phyloP scores from a whole-genome alignment of 1,140 invertebrate species.

The Atta colombica region DNA sequence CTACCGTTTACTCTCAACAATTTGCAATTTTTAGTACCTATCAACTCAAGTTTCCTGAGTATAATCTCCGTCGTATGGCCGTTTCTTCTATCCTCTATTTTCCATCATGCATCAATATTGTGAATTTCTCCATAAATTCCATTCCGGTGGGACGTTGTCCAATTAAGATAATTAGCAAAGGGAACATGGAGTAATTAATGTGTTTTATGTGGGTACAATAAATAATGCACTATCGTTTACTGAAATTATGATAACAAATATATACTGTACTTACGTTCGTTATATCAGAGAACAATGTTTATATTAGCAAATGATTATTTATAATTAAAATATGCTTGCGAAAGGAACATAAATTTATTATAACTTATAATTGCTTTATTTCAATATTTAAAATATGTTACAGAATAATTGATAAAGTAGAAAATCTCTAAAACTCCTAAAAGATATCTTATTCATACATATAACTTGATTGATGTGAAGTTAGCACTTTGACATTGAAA shows the following conservation, averaged over 20 bases:
- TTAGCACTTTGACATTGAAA: neutral
- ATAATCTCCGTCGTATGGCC: slow-evolving; percentile 21
- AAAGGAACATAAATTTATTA: neutral
- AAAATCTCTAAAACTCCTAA: neutral
- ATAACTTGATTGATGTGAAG: neutral
- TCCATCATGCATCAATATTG: neutral
- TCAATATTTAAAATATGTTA: neutral
- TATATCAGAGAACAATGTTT: neutral
- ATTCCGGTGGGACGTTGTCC: neutral
- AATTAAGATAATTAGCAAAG: slow-evolving; percentile 45
- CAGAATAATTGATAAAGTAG: neutral
- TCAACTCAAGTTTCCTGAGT: neutral
- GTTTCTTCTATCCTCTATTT: slow-evolving; percentile 4
- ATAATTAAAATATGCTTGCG: neutral
- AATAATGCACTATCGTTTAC: slow-evolving; percentile 27
- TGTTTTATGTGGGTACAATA: neutral
- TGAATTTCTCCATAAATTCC: slow-evolving; percentile 37
- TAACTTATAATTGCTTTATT: neutral
- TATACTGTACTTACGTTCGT: neutral
- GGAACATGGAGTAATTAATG: slow-evolving; percentile 10
- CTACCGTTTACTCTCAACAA: slow-evolving; percentile 15
- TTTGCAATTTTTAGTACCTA: neutral
- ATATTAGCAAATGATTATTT: neutral
- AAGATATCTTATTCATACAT: neutral
- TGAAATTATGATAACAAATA: slow-evolving; percentile 8